Percentiles rank a stretch among this genome's conserved stretches.
Conservation (phyloP, 2,797 vertebrate species). For the Pelobates cultripes region DNA sequence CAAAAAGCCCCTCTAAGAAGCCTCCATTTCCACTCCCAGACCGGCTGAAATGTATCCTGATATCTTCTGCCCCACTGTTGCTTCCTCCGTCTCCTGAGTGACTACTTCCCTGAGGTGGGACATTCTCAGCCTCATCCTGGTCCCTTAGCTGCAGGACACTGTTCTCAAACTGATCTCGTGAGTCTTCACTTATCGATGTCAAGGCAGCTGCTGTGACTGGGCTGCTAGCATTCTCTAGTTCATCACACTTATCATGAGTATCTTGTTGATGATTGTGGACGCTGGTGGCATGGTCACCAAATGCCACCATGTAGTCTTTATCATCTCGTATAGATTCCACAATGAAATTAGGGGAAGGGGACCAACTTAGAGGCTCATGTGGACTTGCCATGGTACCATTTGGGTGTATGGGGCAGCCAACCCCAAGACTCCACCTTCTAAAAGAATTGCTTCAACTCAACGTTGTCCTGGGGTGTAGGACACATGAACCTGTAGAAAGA, state of each 20-base stretch:
- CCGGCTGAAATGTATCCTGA: conserved; percentile 93
- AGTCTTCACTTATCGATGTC: conserved; percentile 85
- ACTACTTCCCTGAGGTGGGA: conserved; percentile 74
- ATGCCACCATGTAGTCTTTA: conserved; percentile 72
- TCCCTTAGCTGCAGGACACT: conserved; percentile 94
- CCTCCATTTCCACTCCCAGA: conserved; percentile 84
- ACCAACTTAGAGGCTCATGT: conserved; percentile 91
- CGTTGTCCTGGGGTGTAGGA: conserved; percentile 59
- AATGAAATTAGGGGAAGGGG: conserved; percentile 81
- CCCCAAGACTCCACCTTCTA: conserved; percentile 49
- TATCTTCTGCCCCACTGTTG: conserved; percentile 76
- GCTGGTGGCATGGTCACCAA: conserved; percentile 58
- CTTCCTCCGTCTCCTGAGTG: conserved; percentile 72
- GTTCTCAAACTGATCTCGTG: conserved; percentile 93
- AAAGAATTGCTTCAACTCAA: conserved; percentile 31
- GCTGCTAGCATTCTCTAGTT: conserved; percentile 67
- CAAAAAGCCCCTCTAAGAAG: conserved; percentile 96
- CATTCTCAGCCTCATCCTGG: conserved; percentile 79
- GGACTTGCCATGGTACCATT: conserved; percentile 93
- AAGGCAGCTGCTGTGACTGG: conserved; percentile 80
- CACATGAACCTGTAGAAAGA: conserved; percentile 63
- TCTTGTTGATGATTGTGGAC: conserved; percentile 62
- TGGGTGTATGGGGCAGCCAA: conserved; percentile 78
- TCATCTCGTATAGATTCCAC: conserved; percentile 87
- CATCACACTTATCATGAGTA: conserved; percentile 69